These are phyloP conservation scores for Psix sp. DNA, from an alignment of 1,140 invertebrate genomes.

Conservation along the genomic window DNA sequence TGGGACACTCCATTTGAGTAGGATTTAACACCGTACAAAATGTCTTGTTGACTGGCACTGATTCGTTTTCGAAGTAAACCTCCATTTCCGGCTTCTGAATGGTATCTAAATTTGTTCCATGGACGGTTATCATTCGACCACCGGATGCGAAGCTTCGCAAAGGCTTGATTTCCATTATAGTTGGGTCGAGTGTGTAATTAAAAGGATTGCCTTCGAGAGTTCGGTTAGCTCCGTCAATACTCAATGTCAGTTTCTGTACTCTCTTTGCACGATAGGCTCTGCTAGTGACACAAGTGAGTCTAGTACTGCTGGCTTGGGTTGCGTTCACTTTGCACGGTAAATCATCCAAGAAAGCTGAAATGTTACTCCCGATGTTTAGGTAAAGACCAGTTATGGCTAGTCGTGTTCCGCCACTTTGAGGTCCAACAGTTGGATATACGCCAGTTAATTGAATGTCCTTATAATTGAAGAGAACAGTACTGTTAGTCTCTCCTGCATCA, in stretches of 20 bases:
- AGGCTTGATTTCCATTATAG: conserved; percentile 94
- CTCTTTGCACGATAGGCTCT: conserved; percentile 79
- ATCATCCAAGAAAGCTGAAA: conserved; percentile 92
- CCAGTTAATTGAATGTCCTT: conserved; percentile 89
- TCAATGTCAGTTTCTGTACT: conserved; percentile 83
- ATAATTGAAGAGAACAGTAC: conserved; percentile 92
- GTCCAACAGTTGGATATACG: conserved; percentile 91
- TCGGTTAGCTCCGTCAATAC: conserved; percentile 90
- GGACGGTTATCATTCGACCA: conserved; percentile 94
- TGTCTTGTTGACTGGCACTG: conserved; percentile 85
- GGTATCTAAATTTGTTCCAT: conserved; percentile 93
- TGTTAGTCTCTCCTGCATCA: conserved; percentile 91
- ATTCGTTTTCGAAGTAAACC: conserved; percentile 85
- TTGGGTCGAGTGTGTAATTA: conserved; percentile 94
- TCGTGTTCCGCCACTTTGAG: conserved; percentile 94
- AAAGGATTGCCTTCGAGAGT: conserved; percentile 85
- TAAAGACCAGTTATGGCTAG: conserved; percentile 93
- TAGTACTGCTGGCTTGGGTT: conserved; percentile 91
- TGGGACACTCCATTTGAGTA: conserved; percentile 96
- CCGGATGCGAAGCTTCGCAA: conserved; percentile 92
- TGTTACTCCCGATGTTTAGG: conserved; percentile 94
- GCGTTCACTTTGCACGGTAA: conserved; percentile 91
- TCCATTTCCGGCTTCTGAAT: conserved; percentile 94
- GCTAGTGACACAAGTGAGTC: conserved; percentile 91
- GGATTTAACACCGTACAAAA: conserved; percentile 90